Percentiles rank a stretch among this genome's conserved stretches.
Conservation (phyloP, 2,113 vertebrate genomes). For the Calyptomena viridis region DNA sequence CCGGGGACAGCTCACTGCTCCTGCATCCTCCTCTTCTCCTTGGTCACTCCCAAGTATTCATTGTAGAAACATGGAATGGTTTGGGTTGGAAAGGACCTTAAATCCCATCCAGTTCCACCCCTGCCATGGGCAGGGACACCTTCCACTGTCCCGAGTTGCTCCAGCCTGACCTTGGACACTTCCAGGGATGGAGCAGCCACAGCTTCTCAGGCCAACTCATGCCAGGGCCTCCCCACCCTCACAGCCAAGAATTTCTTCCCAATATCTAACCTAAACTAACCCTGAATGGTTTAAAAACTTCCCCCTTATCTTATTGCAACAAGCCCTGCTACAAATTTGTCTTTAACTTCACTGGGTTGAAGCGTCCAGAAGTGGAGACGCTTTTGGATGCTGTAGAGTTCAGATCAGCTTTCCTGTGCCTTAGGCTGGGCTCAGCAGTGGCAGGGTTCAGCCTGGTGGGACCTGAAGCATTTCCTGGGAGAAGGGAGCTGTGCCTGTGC, state of each 20-base stretch:
- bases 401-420: background rate
- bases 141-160: background rate
- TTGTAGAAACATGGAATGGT: background rate
- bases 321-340: background rate
- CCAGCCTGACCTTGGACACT: background rate
- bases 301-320: fast-evolving
- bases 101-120: background rate
- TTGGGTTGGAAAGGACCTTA: background rate
- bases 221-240: background rate
- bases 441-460: background rate
- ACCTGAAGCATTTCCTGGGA: background rate
- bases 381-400: background rate
- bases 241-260: fast-evolving
- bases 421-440: fast-evolving
- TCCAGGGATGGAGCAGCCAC: background rate
- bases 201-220: background rate
- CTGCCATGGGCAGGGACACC: background rate
- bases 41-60: background rate
- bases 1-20: background rate
- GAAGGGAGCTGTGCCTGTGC: background rate
- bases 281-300: background rate
- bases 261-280: background rate
- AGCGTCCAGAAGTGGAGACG: background rate
- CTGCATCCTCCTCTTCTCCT: background rate
- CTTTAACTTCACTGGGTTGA: background rate